Evolutionary conservation across 2,113 vertebrate genomes (phyloP).

Genomic region (Okapia johnstoni): DNA sequence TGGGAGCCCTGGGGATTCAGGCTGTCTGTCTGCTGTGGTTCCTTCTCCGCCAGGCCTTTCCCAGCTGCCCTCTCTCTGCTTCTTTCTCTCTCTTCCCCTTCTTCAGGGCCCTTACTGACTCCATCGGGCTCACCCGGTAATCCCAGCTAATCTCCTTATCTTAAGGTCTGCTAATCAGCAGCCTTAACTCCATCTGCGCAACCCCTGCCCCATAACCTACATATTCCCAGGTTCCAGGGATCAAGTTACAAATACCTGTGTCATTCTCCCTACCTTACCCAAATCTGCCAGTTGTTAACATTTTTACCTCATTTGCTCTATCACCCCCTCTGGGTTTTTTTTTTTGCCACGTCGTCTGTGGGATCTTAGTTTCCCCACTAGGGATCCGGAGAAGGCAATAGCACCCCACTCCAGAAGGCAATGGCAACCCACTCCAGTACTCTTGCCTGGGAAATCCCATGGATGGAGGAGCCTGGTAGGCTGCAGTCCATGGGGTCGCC

Average conservation of each 20-base stretch:
- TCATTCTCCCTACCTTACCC: background rate
- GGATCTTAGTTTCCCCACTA: background rate
- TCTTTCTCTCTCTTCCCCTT: background rate
- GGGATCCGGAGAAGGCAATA: background rate
- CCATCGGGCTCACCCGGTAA: background rate
- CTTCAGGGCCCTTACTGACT: background rate
- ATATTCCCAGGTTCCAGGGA: background rate
- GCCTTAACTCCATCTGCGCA: background rate
- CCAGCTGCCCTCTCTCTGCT: background rate
- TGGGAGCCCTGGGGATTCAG: too few relatives aligned
- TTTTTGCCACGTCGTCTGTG: background rate
- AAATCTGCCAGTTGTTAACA: background rate
- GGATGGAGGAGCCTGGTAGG: too few relatives aligned
- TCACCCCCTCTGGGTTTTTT: background rate
- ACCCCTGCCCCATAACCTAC: fast-evolving
- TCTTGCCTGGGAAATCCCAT: too few relatives aligned
- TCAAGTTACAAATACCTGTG: too few relatives aligned
- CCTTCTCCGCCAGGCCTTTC: background rate
- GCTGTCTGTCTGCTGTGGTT: background rate
- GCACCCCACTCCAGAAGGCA: too few relatives aligned
- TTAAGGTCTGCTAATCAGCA: background rate
- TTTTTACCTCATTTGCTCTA: fast-evolving
- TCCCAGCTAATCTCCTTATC: background rate
- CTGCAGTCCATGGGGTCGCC: too few relatives aligned
- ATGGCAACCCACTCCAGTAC: too few relatives aligned